Conservation (phyloP, 2,797 vertebrate genomes). For the Macrochelys suwanniensis region DNA sequence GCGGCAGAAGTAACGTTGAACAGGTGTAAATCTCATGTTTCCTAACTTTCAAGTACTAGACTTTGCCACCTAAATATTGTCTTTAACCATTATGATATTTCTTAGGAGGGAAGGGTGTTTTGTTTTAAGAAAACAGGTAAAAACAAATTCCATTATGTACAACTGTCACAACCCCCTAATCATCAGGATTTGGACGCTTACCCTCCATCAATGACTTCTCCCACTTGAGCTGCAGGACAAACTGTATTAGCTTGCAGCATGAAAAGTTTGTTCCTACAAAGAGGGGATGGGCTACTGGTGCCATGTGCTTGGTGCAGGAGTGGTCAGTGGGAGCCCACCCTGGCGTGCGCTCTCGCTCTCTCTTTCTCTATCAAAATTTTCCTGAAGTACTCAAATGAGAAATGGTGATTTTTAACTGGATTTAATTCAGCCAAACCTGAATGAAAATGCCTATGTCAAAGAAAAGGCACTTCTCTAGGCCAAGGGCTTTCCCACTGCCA, state of each 20-base stretch:
- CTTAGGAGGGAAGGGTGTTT: too few species aligned
- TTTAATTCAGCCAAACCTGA: too few species aligned
- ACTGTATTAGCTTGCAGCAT: neutral
- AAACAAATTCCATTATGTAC: too few species aligned
- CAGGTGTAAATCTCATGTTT: neutral
- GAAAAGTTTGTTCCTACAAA: neutral
- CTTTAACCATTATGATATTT: too few species aligned
- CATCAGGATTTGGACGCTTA: neutral
- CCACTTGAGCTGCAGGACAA: neutral
- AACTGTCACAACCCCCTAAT: neutral
- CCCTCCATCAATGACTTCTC: neutral
- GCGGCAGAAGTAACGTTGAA: neutral
- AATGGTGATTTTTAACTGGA: too few species aligned
- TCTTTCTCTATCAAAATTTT: too few species aligned
- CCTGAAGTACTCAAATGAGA: too few species aligned
- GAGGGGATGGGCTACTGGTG: neutral
- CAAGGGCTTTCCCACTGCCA: neutral
- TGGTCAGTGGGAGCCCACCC: neutral
- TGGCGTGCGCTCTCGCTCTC: too few species aligned
- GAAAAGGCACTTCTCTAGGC: too few species aligned
- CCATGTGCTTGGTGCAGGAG: neutral
- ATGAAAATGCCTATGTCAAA: too few species aligned
- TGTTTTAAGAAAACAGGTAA: too few species aligned
- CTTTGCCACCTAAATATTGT: neutral
- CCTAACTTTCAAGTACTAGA: neutral